A percentile compares a stretch with the other conserved stretches of the same genome.
phyloP scores from a whole-genome alignment of 2,113 vertebrate genomes.

The Bujurquina vittata region DNA sequence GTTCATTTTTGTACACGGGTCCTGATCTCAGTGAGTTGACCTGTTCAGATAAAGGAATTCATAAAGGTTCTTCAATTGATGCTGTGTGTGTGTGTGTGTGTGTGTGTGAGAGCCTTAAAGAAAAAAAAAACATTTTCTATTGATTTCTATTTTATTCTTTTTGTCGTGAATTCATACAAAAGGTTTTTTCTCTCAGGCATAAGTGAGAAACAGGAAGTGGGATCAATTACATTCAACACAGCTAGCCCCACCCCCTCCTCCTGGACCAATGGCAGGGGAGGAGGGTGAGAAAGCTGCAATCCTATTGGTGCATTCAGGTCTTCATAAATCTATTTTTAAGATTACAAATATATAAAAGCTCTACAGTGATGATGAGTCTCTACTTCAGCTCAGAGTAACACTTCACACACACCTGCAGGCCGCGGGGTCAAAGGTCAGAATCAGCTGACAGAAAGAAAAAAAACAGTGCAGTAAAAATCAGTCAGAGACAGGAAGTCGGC shows the following conservation, averaged over 20 bases:
- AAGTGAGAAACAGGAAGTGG: slow-evolving; percentile 63
- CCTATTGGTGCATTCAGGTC: slow-evolving; percentile 61
- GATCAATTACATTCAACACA: slow-evolving; percentile 70
- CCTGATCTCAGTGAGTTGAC: no score
- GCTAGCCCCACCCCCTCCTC: slow-evolving; percentile 14
- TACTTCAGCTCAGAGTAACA: slow-evolving; percentile 67
- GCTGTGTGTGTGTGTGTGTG: no score
- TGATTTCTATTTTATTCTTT: slow-evolving; percentile 57
- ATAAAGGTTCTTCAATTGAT: no score
- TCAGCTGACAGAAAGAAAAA: neutral
- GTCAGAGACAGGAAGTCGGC: neutral
- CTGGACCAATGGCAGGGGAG: slow-evolving; percentile 41
- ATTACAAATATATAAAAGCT: slow-evolving; percentile 74
- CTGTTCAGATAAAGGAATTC: neutral
- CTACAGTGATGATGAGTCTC: slow-evolving; percentile 66
- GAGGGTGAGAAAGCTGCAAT: slow-evolving; percentile 33
- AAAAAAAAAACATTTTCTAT: slow-evolving; percentile 23
- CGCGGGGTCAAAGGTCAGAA: neutral
- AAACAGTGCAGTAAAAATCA: neutral
- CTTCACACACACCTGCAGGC: slow-evolving; percentile 26
- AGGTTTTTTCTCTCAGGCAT: slow-evolving; percentile 42
- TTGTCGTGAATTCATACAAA: slow-evolving; percentile 73
- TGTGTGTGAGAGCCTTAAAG: neutral
- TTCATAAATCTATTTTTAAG: slow-evolving; percentile 67
- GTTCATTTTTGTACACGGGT: no score